phyloP scores from a whole-genome alignment of 2,797 vertebrate species.

The Dendrocincla tyrannina region DNA sequence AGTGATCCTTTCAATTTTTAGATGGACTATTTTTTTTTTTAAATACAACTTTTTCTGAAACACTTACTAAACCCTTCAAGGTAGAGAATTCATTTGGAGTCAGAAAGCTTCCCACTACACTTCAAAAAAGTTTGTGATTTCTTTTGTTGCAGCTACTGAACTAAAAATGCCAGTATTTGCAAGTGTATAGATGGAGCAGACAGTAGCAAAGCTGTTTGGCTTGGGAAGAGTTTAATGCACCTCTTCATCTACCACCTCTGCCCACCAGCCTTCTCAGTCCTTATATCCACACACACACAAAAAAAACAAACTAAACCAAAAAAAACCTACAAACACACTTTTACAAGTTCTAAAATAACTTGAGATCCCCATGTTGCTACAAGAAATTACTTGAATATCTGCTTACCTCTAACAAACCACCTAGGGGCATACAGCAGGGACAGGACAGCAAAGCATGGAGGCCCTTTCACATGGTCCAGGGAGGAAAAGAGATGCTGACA shows the following conservation, averaged over 20 bases:
- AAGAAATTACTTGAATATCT: neutral
- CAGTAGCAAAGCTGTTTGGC: neutral
- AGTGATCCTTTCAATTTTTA: neutral
- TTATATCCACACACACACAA: neutral
- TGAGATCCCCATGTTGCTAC: rapidly evolving
- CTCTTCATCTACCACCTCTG: rapidly evolving
- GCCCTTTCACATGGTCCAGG: rapidly evolving
- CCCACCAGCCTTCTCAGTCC: neutral
- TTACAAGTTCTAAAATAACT: neutral
- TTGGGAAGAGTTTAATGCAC: neutral
- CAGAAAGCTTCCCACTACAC: neutral
- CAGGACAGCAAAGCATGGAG: too few relatives aligned
- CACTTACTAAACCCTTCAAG: neutral
- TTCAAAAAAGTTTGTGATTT: neutral
- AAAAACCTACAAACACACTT: neutral
- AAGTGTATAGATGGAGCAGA: neutral
- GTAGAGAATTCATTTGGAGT: neutral
- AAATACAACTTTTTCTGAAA: neutral
- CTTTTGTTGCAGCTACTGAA: neutral
- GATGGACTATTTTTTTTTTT: neutral
- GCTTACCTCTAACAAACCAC: neutral
- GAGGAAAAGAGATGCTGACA: neutral
- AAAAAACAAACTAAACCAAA: neutral
- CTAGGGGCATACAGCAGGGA: neutral
- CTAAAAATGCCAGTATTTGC: neutral